phyloP scores from a whole-genome alignment of 2,113 vertebrate genomes.

The Leucoraja erinaceus region DNA sequence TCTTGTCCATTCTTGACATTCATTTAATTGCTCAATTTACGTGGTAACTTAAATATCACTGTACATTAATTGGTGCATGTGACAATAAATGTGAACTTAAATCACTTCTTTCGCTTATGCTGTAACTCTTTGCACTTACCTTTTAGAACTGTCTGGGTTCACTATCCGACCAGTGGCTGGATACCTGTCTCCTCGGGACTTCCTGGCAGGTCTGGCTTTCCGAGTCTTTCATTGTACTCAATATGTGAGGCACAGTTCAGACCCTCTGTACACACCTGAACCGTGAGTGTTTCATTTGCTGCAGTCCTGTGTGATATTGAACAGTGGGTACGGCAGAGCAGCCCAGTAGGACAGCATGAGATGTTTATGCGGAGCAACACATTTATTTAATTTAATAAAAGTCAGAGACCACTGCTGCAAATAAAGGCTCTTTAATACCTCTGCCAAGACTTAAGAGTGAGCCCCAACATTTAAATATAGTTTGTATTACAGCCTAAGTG shows the following conservation, averaged over 20 bases:
- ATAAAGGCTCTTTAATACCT: neutral
- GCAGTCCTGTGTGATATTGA: neutral
- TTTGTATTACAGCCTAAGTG: too few relatives aligned
- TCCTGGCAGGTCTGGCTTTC: conserved; percentile 92
- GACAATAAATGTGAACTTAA: neutral
- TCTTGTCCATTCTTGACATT: neutral
- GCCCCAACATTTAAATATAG: neutral
- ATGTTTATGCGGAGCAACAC: neutral
- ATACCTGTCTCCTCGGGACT: conserved; percentile 89
- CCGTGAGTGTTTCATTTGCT: conserved; percentile 71
- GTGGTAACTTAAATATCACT: too few relatives aligned
- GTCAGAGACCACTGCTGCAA: neutral
- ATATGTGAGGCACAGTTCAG: conserved; percentile 90
- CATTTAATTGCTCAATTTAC: neutral
- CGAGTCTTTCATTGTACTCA: conserved; percentile 97
- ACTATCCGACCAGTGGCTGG: conserved; percentile 92
- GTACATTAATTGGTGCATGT: too few relatives aligned
- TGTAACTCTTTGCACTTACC: conserved; percentile 31
- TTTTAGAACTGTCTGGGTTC: conserved; percentile 84
- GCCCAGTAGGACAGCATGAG: neutral
- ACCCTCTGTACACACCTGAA: conserved; percentile 94
- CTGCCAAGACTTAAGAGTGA: neutral
- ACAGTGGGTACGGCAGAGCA: neutral
- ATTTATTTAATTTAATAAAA: neutral
- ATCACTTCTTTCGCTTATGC: neutral